Base-by-base conservation (phyloP, 1,140 invertebrate species). In the Lerema accius region DNA sequence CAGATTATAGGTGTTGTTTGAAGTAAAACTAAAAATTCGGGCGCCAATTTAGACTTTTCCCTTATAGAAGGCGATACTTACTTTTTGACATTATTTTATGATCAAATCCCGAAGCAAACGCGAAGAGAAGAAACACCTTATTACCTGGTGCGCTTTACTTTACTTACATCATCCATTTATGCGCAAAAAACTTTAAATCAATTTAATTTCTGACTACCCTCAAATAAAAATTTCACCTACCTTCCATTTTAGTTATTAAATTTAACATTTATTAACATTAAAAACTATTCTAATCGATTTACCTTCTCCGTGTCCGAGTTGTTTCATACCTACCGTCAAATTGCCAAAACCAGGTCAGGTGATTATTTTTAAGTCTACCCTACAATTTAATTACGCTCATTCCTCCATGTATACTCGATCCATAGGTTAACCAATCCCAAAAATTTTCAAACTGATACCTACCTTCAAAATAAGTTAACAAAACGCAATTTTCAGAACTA, bases 141-240 rank as follows among this genome's bases (percentile, higher is more conserved):
- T 84, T 84, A 84, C 79, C 82, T 82, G 81, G 81, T 78, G 82
- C 82, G 80, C 82, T 65, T 63, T 72, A 71, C 76, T 78, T 76
- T 64, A 65, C 63, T 65, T 65, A 77, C 74, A 63, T 69, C 17
- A 46, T 65, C 71, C 74, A 64, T 63, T 14, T 58, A 42, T 51
- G 60, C 61, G 74, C 74, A 70, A 70, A 73, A 23, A 64, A 55
- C 14, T 46, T 10, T 50, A 14, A 49, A 48, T 49, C 11, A 13
- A 23, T 15, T 26, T 35, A 49, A 39, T 39, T 11, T 13, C 14
- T 19, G 13, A 15, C 15, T 50, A 50, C 26, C 48, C 14, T n/a
- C 9, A 15, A 50, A 50, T 16, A 11, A 3, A 37, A 37, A 11
- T 9, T 37, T 37, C 4, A 37, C 35, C 35, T 37, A 37, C 35